These are phyloP conservation scores for Chloroceryle amazona DNA, from an alignment of 2,797 vertebrate genomes.

Conservation along the genomic window DNA sequence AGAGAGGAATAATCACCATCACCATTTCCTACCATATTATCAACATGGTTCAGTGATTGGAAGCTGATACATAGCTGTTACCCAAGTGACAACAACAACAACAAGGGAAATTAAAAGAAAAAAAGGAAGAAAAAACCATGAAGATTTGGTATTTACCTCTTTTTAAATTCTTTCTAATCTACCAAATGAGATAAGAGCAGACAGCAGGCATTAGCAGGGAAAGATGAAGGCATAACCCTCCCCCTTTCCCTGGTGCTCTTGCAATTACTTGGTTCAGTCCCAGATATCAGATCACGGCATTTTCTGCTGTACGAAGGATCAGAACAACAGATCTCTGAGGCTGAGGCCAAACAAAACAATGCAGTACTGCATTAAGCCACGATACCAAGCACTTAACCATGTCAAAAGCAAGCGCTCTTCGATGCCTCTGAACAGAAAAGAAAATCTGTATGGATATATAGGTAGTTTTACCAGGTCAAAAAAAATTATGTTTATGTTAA, in stretches of 20 bases:
- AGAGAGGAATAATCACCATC: neutral
- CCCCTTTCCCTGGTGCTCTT: neutral
- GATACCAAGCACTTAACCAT: neutral
- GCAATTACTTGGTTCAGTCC: neutral
- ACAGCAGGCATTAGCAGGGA: neutral
- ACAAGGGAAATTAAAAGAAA: neutral
- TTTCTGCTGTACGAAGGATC: slow-evolving; percentile 19
- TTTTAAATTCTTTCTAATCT: slow-evolving; percentile 13
- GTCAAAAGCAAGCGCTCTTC: slow-evolving; percentile 26
- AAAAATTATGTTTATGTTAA: slow-evolving; percentile 7
- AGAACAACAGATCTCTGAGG: neutral
- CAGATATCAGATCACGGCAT: neutral
- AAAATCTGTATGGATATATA: neutral
- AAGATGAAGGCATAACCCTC: neutral
- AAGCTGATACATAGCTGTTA: neutral
- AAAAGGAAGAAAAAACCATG: neutral
- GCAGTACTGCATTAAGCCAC: slow-evolving; percentile 20
- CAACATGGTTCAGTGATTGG: neutral
- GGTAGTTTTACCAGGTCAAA: neutral
- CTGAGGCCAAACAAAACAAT: slow-evolving; percentile 20
- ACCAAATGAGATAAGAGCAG: neutral
- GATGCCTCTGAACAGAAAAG: slow-evolving; percentile 30
- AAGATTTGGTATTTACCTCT: slow-evolving; percentile 9
- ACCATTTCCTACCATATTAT: neutral
- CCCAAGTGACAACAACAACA: neutral